These are phyloP conservation scores for Acrobasis suavella DNA, from an alignment of 2,888 invertebrate species.

Conservation along the genomic window DNA sequence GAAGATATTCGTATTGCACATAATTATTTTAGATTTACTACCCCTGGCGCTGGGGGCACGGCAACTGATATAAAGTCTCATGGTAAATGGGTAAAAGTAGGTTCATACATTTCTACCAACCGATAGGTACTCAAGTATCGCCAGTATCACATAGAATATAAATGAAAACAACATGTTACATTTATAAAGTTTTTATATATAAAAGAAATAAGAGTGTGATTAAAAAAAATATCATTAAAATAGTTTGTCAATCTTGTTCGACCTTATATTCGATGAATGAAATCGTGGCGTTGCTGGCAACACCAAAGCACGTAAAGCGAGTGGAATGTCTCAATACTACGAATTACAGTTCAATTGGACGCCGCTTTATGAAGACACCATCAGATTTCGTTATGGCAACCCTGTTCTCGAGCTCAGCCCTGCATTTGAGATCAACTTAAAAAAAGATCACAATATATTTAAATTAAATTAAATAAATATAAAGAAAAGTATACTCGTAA, in stretches of 20 bases:
- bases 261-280: neutral
- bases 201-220: too few species aligned
- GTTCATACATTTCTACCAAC: too few species aligned
- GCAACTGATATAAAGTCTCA: too few species aligned
- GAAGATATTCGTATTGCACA: too few species aligned
- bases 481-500: neutral
- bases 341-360: conserved; percentile 43
- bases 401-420: conserved; percentile 1
- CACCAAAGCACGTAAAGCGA: conserved; percentile 53
- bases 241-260: conserved; percentile 1
- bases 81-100: too few species aligned
- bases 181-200: too few species aligned
- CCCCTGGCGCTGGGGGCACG: too few species aligned
- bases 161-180: too few species aligned
- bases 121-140: too few species aligned
- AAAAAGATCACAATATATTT: neutral
- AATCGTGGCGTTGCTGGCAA: conserved; percentile 52
- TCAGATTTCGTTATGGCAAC: conserved; percentile 23
- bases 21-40: too few species aligned
- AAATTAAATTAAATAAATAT: neutral
- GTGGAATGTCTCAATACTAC: conserved; percentile 61
- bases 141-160: too few species aligned
- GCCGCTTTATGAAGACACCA: conserved; percentile 47
- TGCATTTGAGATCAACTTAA: conserved; percentile 1
- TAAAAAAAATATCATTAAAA: too few species aligned